A percentile compares a stretch with the other conserved stretches of the same genome.
Conservation (phyloP, 2,797 vertebrate genomes). For the Tamandua tetradactyla region DNA sequence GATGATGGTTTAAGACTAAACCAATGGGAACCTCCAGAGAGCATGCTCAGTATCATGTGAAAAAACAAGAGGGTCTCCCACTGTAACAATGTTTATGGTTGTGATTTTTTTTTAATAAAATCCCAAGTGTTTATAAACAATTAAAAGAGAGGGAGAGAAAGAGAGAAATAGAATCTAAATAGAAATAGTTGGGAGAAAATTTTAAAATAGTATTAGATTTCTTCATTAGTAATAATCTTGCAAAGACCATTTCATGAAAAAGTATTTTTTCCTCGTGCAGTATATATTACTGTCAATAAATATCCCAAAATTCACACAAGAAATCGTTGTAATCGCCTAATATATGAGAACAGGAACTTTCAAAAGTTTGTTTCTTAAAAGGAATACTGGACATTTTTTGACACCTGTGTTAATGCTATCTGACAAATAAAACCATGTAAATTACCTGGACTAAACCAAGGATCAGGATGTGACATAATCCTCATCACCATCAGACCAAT, state of each 20-base stretch:
- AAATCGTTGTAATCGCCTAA: conserved; percentile 91
- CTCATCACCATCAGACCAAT: conserved; percentile 92
- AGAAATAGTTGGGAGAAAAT: conserved; percentile 83
- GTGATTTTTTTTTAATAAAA: too few relatives aligned
- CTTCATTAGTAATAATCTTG: conserved; percentile 84
- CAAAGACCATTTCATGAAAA: conserved; percentile 88
- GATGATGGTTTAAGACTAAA: too few relatives aligned
- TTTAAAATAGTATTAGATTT: conserved; percentile 84
- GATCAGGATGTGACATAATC: conserved; percentile 90
- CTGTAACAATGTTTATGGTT: too few relatives aligned
- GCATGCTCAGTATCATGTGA: too few relatives aligned
- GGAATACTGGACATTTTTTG: conserved; percentile 87
- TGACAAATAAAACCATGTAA: conserved; percentile 85
- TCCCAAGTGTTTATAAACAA: too few relatives aligned
- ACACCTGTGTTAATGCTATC: conserved; percentile 87
- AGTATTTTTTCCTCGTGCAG: conserved; percentile 82
- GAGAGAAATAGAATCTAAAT: conserved; percentile 87
- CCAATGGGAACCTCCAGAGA: too few relatives aligned
- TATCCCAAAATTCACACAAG: conserved; percentile 78
- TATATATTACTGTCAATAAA: conserved; percentile 82
- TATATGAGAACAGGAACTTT: conserved; percentile 89
- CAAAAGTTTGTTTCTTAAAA: conserved; percentile 79
- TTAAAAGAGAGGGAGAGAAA: too few relatives aligned
- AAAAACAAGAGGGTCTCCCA: too few relatives aligned
- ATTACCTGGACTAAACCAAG: conserved; percentile 89